Evolutionary conservation across 2,113 vertebrate species (phyloP).

Genomic region (Orthonyx spaldingii): DNA sequence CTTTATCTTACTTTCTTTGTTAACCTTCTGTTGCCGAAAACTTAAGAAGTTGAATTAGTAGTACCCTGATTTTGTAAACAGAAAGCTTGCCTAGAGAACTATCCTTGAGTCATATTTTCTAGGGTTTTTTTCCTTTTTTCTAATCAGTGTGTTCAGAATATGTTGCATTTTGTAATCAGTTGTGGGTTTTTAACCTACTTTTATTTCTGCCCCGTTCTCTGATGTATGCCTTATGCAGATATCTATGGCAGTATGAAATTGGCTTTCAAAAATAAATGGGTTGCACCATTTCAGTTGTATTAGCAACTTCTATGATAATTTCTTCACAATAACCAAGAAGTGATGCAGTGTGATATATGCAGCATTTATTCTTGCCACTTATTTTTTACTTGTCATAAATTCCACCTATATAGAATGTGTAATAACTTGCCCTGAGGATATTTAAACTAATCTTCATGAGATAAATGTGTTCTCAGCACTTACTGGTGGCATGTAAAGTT

Average conservation of each 20-base stretch:
- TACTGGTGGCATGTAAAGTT: not conserved
- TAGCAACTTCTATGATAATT: not conserved
- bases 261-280: conserved; percentile 13
- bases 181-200: not conserved
- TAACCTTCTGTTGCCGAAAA: not conserved
- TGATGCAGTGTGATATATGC: not conserved
- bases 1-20: not conserved
- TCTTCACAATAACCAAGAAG: not conserved
- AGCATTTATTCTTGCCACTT: not conserved
- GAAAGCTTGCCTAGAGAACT: not conserved
- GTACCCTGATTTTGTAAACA: not conserved
- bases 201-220: not conserved
- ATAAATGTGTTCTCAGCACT: not conserved
- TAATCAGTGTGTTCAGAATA: not conserved
- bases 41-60: not conserved
- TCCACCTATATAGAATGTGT: not conserved
- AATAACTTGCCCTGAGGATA: not conserved
- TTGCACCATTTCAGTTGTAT: not conserved
- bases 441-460: not conserved
- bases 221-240: conserved; percentile 4
- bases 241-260: not conserved
- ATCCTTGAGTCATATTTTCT: not conserved
- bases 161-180: not conserved
- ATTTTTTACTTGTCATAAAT: not conserved
- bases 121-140: not conserved